Percentiles rank a stretch among this genome's conserved stretches.
phyloP scores from a whole-genome alignment of 2,888 invertebrate species.

The Rotaria sp. region DNA sequence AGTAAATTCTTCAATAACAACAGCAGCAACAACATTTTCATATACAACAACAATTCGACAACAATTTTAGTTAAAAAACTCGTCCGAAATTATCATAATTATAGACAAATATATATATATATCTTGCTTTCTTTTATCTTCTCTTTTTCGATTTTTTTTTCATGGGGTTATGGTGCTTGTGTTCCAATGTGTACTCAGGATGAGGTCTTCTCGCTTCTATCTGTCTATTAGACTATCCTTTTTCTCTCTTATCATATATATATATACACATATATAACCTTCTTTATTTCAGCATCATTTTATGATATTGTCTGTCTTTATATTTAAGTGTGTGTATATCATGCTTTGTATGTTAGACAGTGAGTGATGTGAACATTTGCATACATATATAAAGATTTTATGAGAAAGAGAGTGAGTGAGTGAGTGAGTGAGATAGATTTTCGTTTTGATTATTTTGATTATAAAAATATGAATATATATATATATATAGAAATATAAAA shows the following conservation, averaged over 20 bases:
- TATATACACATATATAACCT: background rate
- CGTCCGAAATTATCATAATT: background rate
- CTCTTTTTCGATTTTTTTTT: background rate
- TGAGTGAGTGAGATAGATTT: background rate
- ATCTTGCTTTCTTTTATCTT: background rate
- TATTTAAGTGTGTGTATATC: background rate
- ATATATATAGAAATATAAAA: background rate
- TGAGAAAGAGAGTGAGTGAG: background rate
- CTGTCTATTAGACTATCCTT: background rate
- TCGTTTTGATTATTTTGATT: background rate
- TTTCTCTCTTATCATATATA: background rate
- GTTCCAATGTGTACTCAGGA: conserved; percentile 1
- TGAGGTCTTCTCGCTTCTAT: background rate
- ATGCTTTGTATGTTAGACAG: background rate
- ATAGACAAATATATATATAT: background rate
- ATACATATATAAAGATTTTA: background rate
- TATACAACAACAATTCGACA: background rate
- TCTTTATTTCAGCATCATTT: background rate
- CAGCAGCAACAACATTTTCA: background rate
- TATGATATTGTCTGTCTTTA: background rate
- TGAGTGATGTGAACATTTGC: background rate
- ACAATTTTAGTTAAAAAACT: background rate
- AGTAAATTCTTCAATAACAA: background rate
- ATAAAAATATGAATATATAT: background rate
- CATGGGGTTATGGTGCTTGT: background rate